These are phyloP conservation scores for Tragelaphus buxtoni DNA, from an alignment of 2,113 vertebrate species.

Conservation along the genomic window DNA sequence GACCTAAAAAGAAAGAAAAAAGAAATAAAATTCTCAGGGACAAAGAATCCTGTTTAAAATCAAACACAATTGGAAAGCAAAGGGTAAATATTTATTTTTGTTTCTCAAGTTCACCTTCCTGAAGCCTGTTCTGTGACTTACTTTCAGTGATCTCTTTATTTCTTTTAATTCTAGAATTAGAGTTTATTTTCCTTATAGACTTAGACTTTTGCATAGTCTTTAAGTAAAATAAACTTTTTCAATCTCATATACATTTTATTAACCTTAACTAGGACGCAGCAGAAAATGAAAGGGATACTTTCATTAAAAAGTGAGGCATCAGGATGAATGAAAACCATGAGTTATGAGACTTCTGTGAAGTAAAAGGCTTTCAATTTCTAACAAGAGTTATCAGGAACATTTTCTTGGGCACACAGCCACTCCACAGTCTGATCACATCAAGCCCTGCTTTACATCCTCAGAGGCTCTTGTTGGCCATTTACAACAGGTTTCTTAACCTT, in stretches of 20 bases:
- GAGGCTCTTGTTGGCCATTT: background rate
- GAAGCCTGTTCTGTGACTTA: background rate
- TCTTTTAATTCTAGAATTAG: constrained; percentile 30
- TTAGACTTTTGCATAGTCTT: constrained; percentile 7
- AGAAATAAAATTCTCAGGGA: background rate
- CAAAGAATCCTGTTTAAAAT: constrained; percentile 30
- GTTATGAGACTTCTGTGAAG: background rate
- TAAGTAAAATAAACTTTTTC: background rate
- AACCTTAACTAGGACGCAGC: constrained; percentile 25
- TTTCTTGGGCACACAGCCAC: background rate
- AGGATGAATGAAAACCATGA: background rate
- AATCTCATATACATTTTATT: background rate
- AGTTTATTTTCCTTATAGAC: constrained; percentile 41
- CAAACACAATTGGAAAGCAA: constrained; percentile 27
- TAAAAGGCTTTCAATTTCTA: background rate
- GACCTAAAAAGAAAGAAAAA: background rate
- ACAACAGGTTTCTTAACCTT: background rate
- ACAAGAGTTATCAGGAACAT: background rate
- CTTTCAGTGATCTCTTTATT: background rate
- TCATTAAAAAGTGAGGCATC: background rate
- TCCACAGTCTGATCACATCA: background rate
- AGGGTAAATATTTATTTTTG: constrained; percentile 41
- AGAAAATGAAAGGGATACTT: background rate
- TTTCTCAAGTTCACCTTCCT: constrained; percentile 25
- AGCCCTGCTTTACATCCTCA: background rate